These are phyloP conservation scores for Eulithis prunata DNA, from an alignment of 2,888 invertebrate genomes.

Conservation along the genomic window DNA sequence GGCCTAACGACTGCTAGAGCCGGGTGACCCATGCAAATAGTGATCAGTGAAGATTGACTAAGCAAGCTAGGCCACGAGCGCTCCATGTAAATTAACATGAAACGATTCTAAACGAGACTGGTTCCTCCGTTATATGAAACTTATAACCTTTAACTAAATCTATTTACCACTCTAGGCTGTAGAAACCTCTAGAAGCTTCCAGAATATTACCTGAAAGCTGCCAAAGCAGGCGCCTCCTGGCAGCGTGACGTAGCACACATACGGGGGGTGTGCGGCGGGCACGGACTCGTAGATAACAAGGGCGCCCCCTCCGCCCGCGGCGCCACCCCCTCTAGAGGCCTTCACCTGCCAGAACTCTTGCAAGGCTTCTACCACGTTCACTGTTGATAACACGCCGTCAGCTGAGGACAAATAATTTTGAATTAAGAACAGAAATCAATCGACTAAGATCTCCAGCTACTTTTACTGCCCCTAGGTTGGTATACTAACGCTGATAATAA, in stretches of 20 bases:
- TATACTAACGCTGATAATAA: no score
- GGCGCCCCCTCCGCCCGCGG: constrained; percentile 92
- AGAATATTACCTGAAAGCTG: constrained; percentile 91
- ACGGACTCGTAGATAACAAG: constrained; percentile 98
- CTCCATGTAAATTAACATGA: no score
- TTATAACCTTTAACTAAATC: no score
- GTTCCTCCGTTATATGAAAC: no score
- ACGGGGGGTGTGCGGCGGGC: constrained; percentile 95
- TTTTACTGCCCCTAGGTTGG: neutral
- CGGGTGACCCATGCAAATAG: no score
- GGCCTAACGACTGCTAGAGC: no score
- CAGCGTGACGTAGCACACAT: constrained; percentile 96
- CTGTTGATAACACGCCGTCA: constrained; percentile 84
- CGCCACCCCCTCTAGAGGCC: constrained; percentile 88
- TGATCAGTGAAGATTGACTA: no score
- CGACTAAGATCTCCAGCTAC: neutral
- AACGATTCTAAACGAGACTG: no score
- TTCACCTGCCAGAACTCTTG: constrained; percentile 99
- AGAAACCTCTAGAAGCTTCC: no score
- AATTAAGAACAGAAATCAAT: constrained; percentile 5
- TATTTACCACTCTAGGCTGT: no score
- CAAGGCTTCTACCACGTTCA: constrained; percentile 97
- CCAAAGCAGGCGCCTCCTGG: constrained; percentile 98
- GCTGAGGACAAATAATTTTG: constrained; percentile 48
- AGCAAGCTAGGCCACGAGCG: no score